A percentile compares a stretch with the other conserved stretches of the same genome.
Evolutionary conservation across 2,113 vertebrate species (phyloP).

Genomic region (Anarhynchus alexandrinus): DNA sequence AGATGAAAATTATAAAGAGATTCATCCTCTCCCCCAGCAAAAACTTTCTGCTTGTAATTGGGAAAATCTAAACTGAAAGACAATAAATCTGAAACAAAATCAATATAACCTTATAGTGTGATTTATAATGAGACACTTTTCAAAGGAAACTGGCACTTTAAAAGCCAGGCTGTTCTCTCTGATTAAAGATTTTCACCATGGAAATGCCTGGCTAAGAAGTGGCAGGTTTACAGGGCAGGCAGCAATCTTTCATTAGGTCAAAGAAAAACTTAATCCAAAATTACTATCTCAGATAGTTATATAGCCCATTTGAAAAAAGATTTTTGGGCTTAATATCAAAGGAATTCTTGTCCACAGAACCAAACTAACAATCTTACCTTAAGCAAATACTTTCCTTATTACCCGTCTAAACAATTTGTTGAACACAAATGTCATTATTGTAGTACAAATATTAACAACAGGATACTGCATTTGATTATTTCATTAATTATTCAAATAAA

Average conservation of each 20-base stretch:
- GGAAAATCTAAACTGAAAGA: not conserved
- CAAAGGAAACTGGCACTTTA: constrained; percentile 1
- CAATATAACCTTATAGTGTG: not conserved
- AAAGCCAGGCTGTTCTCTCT: not conserved
- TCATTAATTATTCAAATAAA: not conserved
- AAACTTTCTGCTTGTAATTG: not conserved
- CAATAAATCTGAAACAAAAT: not conserved
- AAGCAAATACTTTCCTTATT: not conserved
- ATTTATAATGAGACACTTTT: constrained; percentile 24
- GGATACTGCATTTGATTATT: not conserved
- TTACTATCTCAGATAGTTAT: not conserved
- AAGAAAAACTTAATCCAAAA: constrained; percentile 13
- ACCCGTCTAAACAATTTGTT: not conserved
- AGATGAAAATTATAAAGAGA: not conserved
- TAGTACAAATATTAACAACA: not conserved
- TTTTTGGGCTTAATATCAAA: not conserved
- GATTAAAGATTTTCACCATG: not conserved
- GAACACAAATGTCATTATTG: not conserved
- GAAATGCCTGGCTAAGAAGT: not conserved
- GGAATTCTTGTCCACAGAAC: not conserved
- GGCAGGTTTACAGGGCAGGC: not conserved
- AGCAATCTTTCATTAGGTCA: not conserved
- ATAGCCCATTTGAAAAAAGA: not conserved
- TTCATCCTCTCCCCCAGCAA: not conserved
- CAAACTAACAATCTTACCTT: not conserved